Evolutionary conservation across 2,888 invertebrate genomes (phyloP), one percentile per base, ranked within the genome.

Genomic region (Erannis defoliaria): DNA sequence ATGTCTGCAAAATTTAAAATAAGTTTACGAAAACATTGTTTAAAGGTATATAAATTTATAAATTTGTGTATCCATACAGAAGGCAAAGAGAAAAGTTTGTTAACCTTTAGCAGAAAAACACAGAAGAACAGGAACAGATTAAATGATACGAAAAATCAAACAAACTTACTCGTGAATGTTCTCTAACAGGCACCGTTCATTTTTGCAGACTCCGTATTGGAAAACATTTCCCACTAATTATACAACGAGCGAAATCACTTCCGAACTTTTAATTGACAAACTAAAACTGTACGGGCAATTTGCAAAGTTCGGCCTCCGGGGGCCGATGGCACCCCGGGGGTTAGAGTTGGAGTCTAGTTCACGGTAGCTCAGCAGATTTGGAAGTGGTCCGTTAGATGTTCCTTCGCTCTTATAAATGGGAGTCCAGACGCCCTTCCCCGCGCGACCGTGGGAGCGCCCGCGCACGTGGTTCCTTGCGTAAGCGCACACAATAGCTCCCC

Each of bases 391-490:
- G 79, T 70, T 78, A 70, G 33, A 56, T 57, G 57, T 60, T 54
- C 61, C 57, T 46, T 62, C 75, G 71, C 80, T 80, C 81, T 86
- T 91, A 83, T 90, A 90, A 88, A 86, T 77, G 31, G n/a, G 80
- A 60, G 49, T 86, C 85, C 85, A 75, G 73, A 77, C 6, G 80
- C 73, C 79, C 85, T 82, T 86, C 76, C 83, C 83, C 75, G 62
- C 68, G 67, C 62, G 68, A 83, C 89, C 92, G 93, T 92, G 93
- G 87, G 92, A 92, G 77, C 86, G 80, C 72, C 50, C 18, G 81
- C 87, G 87, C 91, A 90, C 90, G 90, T 90, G 90, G 82, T 67
- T 84, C 80, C 87, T 90, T 90, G 88, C 90, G 90, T 75, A 88
- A 84, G 77, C 86, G 86, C 88, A 85, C 72, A 92, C 91, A 91